Conservation (phyloP, 2,797 vertebrate genomes). For the Lateolabrax maculatus region DNA sequence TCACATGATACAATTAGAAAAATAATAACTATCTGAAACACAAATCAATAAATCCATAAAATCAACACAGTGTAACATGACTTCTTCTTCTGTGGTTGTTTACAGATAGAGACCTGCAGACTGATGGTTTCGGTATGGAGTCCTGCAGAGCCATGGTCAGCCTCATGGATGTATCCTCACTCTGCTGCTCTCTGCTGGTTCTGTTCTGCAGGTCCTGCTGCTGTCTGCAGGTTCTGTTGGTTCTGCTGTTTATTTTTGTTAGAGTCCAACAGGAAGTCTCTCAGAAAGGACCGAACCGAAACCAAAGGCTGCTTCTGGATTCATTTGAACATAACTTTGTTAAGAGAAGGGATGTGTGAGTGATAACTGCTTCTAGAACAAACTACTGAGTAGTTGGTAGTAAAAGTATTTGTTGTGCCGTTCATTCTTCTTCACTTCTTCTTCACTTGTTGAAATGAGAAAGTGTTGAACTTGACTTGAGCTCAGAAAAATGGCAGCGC, state of each 20-base stretch:
- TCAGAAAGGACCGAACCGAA: too few relatives aligned
- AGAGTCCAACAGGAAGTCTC: neutral
- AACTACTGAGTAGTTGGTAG: neutral
- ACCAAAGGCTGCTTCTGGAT: neutral
- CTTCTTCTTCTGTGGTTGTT: constrained; percentile 33
- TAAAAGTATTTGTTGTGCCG: neutral
- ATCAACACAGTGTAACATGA: too few relatives aligned
- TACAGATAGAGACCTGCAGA: constrained; percentile 90
- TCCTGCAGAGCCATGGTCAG: constrained; percentile 93
- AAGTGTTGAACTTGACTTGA: constrained; percentile 26
- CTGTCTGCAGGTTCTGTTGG: neutral
- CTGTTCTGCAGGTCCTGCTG: neutral
- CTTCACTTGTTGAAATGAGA: neutral
- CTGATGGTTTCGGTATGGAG: constrained; percentile 90
- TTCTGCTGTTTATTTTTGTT: neutral
- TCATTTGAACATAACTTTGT: neutral
- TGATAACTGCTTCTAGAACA: neutral
- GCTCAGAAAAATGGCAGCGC: constrained; percentile 92
- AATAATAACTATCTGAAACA: too few relatives aligned
- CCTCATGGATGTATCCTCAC: constrained; percentile 94
- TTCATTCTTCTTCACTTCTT: neutral
- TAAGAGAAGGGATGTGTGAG: too few relatives aligned
- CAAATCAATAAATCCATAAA: too few relatives aligned
- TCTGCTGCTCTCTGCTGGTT: neutral
- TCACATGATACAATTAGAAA: too few relatives aligned